These are phyloP conservation scores for Lagopus muta DNA, from an alignment of 2,113 vertebrate species.

Conservation along the genomic window DNA sequence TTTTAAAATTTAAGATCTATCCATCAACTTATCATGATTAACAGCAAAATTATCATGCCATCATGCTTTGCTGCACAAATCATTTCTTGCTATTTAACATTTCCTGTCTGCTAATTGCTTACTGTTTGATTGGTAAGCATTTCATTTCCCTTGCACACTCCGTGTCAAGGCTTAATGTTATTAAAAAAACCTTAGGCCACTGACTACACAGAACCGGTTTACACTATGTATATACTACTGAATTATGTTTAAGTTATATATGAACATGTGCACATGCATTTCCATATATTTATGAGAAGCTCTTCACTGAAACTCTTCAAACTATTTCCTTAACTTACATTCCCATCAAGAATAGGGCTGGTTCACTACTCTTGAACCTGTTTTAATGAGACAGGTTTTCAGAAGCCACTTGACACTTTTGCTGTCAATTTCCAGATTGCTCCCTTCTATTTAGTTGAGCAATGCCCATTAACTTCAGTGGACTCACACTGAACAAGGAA, in stretches of 20 bases:
- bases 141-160: not conserved
- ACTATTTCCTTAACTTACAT: not conserved
- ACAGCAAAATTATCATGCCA: not conserved
- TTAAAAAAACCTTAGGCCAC: not conserved
- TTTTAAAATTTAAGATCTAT: not conserved
- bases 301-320: not conserved
- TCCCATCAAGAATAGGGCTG: not conserved
- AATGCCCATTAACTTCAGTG: not conserved
- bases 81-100: not conserved
- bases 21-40: not conserved
- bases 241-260: not conserved
- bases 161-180: not conserved
- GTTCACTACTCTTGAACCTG: not conserved
- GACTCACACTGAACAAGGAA: not conserved
- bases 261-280: not conserved
- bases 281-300: not conserved
- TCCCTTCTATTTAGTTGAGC: not conserved
- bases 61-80: not conserved
- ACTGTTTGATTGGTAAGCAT: not conserved
- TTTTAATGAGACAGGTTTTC: not conserved
- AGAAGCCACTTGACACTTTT: not conserved
- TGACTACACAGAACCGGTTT: not conserved
- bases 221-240: not conserved
- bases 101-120: not conserved
- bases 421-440: not conserved